Evolutionary conservation across 2,797 vertebrate genomes (phyloP).

Genomic region (Tenualosa ilisha): DNA sequence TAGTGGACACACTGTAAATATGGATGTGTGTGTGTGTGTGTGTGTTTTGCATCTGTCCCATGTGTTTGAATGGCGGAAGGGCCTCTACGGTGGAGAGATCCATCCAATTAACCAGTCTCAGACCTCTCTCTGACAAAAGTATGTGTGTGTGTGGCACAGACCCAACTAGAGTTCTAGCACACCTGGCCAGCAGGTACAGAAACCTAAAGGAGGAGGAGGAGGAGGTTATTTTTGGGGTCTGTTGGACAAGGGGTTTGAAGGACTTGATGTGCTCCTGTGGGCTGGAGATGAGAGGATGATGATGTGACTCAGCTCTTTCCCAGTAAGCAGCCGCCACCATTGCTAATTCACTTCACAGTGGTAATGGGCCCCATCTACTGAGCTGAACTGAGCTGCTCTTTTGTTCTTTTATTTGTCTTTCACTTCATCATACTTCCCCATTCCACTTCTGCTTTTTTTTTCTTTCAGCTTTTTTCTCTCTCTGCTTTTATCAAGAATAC

Average conservation of each 20-base stretch:
- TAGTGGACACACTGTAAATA: not conserved
- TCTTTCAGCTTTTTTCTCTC: not conserved
- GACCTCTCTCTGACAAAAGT: not conserved
- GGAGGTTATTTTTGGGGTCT: not conserved
- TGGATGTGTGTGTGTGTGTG: constrained; percentile 16
- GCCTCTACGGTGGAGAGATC: not conserved
- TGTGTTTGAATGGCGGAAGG: not conserved
- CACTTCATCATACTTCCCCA: no score
- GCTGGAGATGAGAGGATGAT: not conserved
- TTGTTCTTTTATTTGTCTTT: no score
- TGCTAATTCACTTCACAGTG: not conserved
- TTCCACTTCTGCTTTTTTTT: not conserved
- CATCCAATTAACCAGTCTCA: not conserved
- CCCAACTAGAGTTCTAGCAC: not conserved
- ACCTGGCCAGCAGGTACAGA: not conserved
- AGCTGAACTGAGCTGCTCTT: no score
- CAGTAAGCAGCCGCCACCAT: not conserved
- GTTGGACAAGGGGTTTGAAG: no score
- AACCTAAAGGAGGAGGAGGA: not conserved
- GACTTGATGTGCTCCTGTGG: not conserved
- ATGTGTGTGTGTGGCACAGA: constrained; percentile 23
- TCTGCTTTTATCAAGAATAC: not conserved
- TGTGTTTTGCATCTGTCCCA: not conserved
- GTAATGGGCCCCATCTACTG: no score
- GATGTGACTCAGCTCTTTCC: not conserved